phyloP scores from a whole-genome alignment of 2,888 invertebrate genomes.

The Agrotis puta region DNA sequence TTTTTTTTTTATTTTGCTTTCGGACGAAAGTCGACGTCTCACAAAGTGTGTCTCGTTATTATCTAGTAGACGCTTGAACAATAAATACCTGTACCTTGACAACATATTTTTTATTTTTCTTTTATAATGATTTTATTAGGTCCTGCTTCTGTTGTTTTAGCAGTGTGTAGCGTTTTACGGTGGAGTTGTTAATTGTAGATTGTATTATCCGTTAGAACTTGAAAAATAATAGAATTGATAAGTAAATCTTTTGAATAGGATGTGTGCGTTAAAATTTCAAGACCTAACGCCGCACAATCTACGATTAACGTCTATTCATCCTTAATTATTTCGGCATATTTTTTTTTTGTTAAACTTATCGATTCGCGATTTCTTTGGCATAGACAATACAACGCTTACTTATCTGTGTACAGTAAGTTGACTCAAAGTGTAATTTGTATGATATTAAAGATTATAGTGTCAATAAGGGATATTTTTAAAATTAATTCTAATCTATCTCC shows the following conservation, averaged over 20 bases:
- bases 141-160: slow-evolving; percentile 39
- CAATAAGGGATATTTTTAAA: slow-evolving; percentile 58
- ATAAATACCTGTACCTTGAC: slow-evolving; percentile 89
- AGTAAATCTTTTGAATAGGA: neutral
- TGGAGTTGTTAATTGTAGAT: slow-evolving; percentile 16
- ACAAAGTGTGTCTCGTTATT: slow-evolving; percentile 84
- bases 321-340: slow-evolving; percentile 5
- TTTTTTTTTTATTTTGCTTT: slow-evolving; percentile 81
- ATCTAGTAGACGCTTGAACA: slow-evolving; percentile 90
- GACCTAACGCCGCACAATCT: neutral
- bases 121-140: slow-evolving; percentile 33
- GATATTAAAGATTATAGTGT: slow-evolving; percentile 53
- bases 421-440: slow-evolving; percentile 58
- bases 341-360: slow-evolving; percentile 1
- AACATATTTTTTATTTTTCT: slow-evolving; percentile 72
- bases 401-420: slow-evolving; percentile 52
- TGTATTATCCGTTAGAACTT: slow-evolving; percentile 14
- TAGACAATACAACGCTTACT: slow-evolving; percentile 45
- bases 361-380: slow-evolving; percentile 24
- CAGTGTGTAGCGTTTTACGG: slow-evolving; percentile 12
- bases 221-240: neutral
- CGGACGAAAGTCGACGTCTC: slow-evolving; percentile 76
- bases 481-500: slow-evolving; percentile 59
- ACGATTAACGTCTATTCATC: slow-evolving; percentile 4
- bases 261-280: slow-evolving; percentile 2